Conservation (phyloP, 2,113 vertebrate genomes). For the Gambusia holbrooki region DNA sequence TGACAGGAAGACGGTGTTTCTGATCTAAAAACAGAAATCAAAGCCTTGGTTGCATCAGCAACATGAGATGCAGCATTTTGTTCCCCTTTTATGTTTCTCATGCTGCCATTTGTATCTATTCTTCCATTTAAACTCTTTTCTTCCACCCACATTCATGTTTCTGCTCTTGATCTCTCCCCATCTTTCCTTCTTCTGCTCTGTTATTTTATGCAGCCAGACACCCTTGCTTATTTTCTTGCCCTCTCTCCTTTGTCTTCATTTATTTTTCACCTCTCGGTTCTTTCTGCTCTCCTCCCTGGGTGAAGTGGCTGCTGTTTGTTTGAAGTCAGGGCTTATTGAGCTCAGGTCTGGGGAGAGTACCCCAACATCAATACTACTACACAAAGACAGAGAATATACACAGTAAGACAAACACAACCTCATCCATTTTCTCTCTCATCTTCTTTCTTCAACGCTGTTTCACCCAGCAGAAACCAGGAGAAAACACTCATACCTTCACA, state of each 20-base stretch:
- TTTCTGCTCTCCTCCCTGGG: constrained; percentile 21
- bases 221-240: not conserved
- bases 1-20: not conserved
- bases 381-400: constrained; percentile 36
- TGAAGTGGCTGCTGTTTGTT: constrained; percentile 60
- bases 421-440: constrained; percentile 10
- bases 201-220: not conserved
- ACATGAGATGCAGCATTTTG: not conserved
- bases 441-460: constrained; percentile 16
- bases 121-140: not conserved
- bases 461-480: constrained; percentile 17
- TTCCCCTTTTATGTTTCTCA: not conserved
- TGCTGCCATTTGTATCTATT: not conserved
- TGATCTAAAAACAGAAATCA: not conserved
- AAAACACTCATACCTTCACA: constrained; percentile 26
- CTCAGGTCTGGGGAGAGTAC: constrained; percentile 62
- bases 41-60: not conserved
- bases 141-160: not conserved
- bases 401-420: constrained; percentile 23
- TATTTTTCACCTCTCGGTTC: constrained; percentile 26
- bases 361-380: constrained; percentile 51
- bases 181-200: not conserved
- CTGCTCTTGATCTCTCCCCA: not conserved
- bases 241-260: constrained; percentile 22
- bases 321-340: constrained; percentile 67